Base-by-base conservation (phyloP, 2,888 invertebrate species). In the Nudaria mundana region DNA sequence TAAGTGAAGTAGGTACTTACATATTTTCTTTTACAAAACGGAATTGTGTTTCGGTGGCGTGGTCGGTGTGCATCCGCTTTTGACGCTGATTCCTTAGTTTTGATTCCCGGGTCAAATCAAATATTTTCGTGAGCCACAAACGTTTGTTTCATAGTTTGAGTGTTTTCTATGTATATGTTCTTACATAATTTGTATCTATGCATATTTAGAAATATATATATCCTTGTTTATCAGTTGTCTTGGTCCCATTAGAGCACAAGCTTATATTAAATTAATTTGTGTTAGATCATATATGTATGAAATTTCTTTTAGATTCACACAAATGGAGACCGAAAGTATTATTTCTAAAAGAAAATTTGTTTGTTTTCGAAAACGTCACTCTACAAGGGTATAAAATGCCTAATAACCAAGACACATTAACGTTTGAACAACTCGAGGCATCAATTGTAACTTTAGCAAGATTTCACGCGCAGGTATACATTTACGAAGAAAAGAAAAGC, bases 391-490 rank as follows among this genome's bases (percentile, higher is more conserved):
- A 86, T 37, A 48, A 52, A 37, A 83, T 85, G 78, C 74, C 78
- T 8, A 33, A 62, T 36, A 59, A 74, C 33, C 61, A 58, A 8
- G 39, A 60, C 1, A 64, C 65, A 2, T 71, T 90, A 46, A 66
- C 72, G 31, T 60, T 81, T 10, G 68, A 82, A 2, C 82, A 89
- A 54, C 65, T 89, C 8, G 73, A 71, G 51, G 73, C 81, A 4
- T 76, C 81, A 13, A 61, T 91, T 3, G 66, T 74, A 52, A 67
- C 84, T 0, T 43, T 91, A 33, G 91, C 90, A 0, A 74, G 59
- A 47, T 90, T 91, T 56, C 91, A 91, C 56, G 83, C 89, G 1
- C 76, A 89, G 20, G 79, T 87, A 0, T 73, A 78, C 11, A 81
- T 90, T 37, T 85, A 74, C 42, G 91, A 91, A 62, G 77, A 82